Conservation (phyloP, 2,888 invertebrate species). For the Electrophaes corylata region DNA sequence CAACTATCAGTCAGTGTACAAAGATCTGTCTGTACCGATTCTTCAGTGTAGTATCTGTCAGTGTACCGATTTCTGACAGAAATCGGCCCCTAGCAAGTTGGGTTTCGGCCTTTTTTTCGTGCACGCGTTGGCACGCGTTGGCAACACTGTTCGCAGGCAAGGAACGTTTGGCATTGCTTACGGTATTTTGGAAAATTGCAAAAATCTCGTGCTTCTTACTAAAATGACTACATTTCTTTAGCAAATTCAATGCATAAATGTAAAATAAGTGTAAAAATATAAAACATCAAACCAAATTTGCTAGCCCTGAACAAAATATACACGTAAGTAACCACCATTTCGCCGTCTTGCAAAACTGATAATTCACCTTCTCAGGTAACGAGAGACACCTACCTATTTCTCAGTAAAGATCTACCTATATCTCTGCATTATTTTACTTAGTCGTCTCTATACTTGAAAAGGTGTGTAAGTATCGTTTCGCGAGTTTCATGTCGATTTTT, state of each 20-base stretch:
- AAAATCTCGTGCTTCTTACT: neutral
- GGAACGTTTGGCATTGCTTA: too few species aligned
- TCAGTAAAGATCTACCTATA: neutral
- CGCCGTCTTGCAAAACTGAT: slow-evolving; percentile 48
- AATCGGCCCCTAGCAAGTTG: too few species aligned
- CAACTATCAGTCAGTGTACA: too few species aligned
- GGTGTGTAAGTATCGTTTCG: slow-evolving; percentile 40
- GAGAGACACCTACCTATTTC: neutral
- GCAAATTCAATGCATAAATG: neutral
- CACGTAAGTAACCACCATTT: slow-evolving; percentile 48
- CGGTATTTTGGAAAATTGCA: too few species aligned
- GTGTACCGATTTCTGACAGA: too few species aligned
- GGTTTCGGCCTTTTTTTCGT: too few species aligned
- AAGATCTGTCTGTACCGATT: too few species aligned
- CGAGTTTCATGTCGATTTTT: slow-evolving; percentile 45
- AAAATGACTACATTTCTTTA: neutral
- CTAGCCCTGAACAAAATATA: neutral
- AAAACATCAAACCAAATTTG: neutral
- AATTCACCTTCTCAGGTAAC: slow-evolving; percentile 24
- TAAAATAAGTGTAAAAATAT: neutral
- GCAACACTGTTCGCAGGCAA: too few species aligned
- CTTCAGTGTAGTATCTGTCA: too few species aligned
- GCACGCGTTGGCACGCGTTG: too few species aligned
- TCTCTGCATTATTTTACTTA: neutral
- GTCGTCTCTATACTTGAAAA: slow-evolving; percentile 7